Evolutionary conservation across 1,140 invertebrate genomes (phyloP).

Genomic region (Bombus waltoni): DNA sequence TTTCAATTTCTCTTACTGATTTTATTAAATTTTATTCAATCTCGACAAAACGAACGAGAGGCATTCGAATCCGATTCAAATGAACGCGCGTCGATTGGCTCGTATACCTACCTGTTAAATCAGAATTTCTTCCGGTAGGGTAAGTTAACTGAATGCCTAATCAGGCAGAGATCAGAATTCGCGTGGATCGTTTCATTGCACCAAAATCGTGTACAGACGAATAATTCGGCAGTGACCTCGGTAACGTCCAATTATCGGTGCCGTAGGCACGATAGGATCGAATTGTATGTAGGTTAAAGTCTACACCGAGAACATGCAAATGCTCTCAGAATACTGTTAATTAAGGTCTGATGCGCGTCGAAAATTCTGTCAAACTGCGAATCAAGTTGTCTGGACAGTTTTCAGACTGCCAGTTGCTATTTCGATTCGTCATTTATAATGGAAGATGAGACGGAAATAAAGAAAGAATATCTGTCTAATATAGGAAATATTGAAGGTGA

Average conservation of each 20-base stretch:
- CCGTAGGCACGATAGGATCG: constrained; percentile 1
- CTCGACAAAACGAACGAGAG: background rate
- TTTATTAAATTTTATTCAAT: background rate
- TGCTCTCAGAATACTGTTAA: constrained; percentile 36
- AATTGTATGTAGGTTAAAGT: constrained; percentile 32
- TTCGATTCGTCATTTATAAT: too few species aligned
- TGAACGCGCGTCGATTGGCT: background rate
- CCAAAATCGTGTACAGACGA: constrained; percentile 16
- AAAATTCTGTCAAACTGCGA: constrained; percentile 23
- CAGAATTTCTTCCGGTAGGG: constrained; percentile 15
- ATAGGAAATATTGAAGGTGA: background rate
- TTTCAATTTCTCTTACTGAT: background rate
- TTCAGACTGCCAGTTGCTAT: background rate
- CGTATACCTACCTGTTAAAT: constrained; percentile 3
- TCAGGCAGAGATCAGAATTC: background rate
- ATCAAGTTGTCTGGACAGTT: background rate
- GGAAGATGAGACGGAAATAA: background rate
- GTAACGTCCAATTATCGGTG: constrained; percentile 26
- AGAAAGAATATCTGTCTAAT: background rate
- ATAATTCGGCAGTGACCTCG: constrained; percentile 35
- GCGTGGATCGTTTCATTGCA: background rate
- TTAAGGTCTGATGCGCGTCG: constrained; percentile 4
- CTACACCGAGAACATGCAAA: constrained; percentile 39
- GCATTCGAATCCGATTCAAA: background rate
- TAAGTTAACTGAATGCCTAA: constrained; percentile 19